A percentile compares a stretch with the other conserved stretches of the same genome.
These are phyloP conservation scores for Caenorhabditis sp. DNA, from an alignment of 2,888 invertebrate species.

Conservation along the genomic window DNA sequence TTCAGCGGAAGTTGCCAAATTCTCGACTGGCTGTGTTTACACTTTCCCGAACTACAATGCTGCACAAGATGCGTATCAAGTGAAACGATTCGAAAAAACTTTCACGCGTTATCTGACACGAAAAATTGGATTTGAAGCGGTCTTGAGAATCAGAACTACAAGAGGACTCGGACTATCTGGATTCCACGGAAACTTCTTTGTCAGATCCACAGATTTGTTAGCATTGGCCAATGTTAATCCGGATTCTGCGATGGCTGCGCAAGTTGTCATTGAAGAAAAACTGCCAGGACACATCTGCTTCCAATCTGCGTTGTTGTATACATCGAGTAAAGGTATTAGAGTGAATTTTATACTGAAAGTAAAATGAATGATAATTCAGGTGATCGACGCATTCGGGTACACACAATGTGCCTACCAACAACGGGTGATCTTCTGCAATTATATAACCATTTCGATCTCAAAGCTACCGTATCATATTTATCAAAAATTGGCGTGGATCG, in stretches of 20 bases:
- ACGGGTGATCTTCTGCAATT: conserved; percentile 85
- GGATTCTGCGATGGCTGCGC: conserved; percentile 97
- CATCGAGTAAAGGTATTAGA: conserved; percentile 83
- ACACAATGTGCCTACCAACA: conserved; percentile 92
- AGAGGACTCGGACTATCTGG: conserved; percentile 87
- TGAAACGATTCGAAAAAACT: conserved; percentile 81
- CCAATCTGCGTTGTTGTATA: conserved; percentile 95
- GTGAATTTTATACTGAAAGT: not conserved
- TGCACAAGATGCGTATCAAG: conserved; percentile 59
- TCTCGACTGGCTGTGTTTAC: conserved; percentile 90
- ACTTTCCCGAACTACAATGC: conserved; percentile 85
- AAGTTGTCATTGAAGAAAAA: conserved; percentile 89
- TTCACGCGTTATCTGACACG: conserved; percentile 88
- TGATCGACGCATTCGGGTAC: conserved; percentile 94
- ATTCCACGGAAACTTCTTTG: conserved; percentile 99
- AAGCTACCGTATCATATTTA: conserved; percentile 83
- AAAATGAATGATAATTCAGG: conserved; percentile 74
- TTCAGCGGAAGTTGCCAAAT: conserved; percentile 85
- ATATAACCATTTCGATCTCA: conserved; percentile 87
- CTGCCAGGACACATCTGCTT: conserved; percentile 88
- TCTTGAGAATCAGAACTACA: conserved; percentile 74
- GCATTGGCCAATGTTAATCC: conserved; percentile 96
- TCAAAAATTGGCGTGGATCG: conserved; percentile 98
- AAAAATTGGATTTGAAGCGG: conserved; percentile 98
- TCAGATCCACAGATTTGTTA: conserved; percentile 92